Percentiles rank a stretch among this genome's conserved stretches.
These are phyloP conservation scores for Caenorhabditis remanei DNA, from an alignment of 1,140 invertebrate species.

Conservation along the genomic window DNA sequence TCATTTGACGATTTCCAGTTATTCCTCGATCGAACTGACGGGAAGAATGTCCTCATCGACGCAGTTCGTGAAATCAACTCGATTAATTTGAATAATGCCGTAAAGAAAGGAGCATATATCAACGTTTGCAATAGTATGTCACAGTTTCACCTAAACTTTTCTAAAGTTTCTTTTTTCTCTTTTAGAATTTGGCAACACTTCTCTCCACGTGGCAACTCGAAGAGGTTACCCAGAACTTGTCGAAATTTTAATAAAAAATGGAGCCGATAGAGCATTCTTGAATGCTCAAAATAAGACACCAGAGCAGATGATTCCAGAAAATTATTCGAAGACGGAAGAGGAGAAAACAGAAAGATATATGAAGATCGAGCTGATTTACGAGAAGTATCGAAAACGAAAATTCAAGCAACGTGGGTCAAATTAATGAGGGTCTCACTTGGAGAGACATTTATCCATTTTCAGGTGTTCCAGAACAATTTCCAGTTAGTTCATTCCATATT, in stretches of 20 bases:
- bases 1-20: background rate
- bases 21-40: constrained; percentile 1
- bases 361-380: constrained; percentile 1
- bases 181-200: constrained; percentile 25
- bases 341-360: background rate
- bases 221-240: constrained; percentile 8
- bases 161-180: background rate
- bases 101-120: constrained; percentile 15
- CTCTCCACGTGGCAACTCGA: constrained; percentile 28
- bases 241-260: constrained; percentile 3
- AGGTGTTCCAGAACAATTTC: background rate
- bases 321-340: background rate
- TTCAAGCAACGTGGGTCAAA: background rate
- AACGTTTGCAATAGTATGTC: constrained; percentile 26
- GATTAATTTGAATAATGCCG: constrained; percentile 1
- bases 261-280: constrained; percentile 18
- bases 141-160: background rate
- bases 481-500: constrained; percentile 21
- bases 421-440: background rate
- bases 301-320: constrained; percentile 38
- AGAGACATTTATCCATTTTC: background rate
- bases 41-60: constrained; percentile 7
- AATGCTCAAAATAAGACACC: constrained; percentile 17
- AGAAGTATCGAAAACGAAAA: constrained; percentile 4
- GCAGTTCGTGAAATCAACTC: constrained; percentile 27